phyloP scores from a whole-genome alignment of 2,797 vertebrate genomes.

The Danio jaintianensis region DNA sequence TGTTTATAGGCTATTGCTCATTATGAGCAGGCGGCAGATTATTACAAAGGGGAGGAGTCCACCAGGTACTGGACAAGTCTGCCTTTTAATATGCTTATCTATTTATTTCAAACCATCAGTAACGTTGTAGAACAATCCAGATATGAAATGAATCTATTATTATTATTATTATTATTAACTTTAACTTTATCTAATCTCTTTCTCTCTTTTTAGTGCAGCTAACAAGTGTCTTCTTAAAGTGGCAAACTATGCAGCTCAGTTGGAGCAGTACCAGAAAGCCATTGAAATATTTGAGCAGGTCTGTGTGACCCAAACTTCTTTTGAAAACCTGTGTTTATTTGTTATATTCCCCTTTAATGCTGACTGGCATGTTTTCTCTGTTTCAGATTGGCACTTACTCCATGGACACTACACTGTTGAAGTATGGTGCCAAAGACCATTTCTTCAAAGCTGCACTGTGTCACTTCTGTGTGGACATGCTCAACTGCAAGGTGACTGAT shows the following conservation, averaged over 20 bases:
- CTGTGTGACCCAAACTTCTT: not conserved
- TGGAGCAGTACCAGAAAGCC: constrained; percentile 85
- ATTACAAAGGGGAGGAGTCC: constrained; percentile 85
- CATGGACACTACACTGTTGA: constrained; percentile 84
- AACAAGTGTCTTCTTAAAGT: constrained; percentile 87
- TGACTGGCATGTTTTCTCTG: not conserved
- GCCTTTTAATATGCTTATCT: not conserved
- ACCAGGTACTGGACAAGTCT: constrained; percentile 75
- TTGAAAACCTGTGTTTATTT: not conserved
- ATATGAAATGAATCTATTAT: not conserved
- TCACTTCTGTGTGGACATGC: constrained; percentile 86
- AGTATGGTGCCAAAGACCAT: constrained; percentile 84
- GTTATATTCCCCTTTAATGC: not conserved
- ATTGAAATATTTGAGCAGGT: constrained; percentile 85
- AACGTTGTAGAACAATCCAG: not conserved
- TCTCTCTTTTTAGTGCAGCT: constrained; percentile 61
- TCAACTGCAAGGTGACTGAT: constrained; percentile 80
- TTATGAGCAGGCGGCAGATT: constrained; percentile 85
- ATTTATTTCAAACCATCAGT: no score
- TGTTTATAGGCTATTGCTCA: constrained; percentile 79
- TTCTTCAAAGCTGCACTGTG: constrained; percentile 85
- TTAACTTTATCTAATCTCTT: not conserved
- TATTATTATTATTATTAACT: not conserved
- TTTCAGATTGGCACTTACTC: constrained; percentile 80
- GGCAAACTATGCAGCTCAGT: constrained; percentile 78